Evolutionary conservation across 2,797 vertebrate genomes (phyloP).

Genomic region (Mus spretus): DNA sequence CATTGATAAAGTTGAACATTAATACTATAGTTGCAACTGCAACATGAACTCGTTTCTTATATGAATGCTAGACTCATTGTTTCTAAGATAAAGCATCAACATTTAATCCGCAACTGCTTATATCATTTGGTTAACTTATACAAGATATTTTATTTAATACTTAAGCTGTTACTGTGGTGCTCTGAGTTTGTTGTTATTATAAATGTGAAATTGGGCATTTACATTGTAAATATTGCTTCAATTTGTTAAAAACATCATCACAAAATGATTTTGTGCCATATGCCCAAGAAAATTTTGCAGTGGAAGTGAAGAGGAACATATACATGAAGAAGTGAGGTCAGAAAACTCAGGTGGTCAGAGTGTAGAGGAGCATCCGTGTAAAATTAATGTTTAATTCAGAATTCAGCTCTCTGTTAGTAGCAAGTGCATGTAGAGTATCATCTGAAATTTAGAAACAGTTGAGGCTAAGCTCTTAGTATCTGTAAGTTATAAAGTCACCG

Average conservation of each 20-base stretch:
- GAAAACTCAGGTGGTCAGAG: neutral
- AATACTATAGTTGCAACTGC: neutral
- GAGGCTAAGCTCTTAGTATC: conserved; percentile 33
- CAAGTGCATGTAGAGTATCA: neutral
- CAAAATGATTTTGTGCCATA: neutral
- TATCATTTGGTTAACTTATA: neutral
- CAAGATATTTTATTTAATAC: neutral
- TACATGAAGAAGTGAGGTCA: neutral
- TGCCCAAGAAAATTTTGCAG: neutral
- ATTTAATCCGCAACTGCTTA: neutral
- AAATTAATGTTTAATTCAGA: neutral
- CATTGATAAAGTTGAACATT: neutral
- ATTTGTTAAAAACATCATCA: neutral
- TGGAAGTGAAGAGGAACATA: neutral
- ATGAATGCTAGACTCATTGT: neutral
- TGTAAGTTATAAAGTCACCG: neutral
- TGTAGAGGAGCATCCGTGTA: neutral
- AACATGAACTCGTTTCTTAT: neutral
- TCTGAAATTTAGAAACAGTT: conserved; percentile 65
- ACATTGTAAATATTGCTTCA: neutral
- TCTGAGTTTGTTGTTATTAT: neutral
- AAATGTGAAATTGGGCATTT: neutral
- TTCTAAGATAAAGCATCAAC: neutral
- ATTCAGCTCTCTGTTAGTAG: conserved; percentile 9
- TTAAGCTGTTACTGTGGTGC: neutral